Evolutionary conservation across 1,140 invertebrate species (phyloP), one percentile per base, ranked within the genome.

Genomic region (Heliothis subflexa): DNA sequence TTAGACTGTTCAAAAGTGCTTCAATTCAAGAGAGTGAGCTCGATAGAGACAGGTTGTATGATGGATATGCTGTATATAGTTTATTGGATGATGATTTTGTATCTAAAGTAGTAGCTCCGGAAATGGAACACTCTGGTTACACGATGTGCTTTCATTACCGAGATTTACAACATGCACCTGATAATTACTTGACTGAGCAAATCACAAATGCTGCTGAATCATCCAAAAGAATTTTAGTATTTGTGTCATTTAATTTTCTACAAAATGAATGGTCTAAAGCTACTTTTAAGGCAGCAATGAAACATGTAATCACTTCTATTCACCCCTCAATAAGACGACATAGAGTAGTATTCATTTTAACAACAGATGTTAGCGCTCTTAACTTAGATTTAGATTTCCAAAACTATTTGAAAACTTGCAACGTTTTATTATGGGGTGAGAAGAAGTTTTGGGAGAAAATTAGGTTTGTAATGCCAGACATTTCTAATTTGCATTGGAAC

Each of bases 401-500:
- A 85, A 95, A 97, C 16, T 96, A 98, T 82, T 95, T 98, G 62
- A 97, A 98, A 85, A 97, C 97, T 49, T 97, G 97, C 93, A 97
- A 97, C 2, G 97, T 97, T 52, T 96, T 98, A 70, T 95, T 97
- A 72, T 98, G 97, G 97, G 97, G 97, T 57, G 97, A 98, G 88
- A 97, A 97, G 85, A 96, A 97, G 87, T 98, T 98, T 93, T 98
- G 98, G 98, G 97, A 98, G 83, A 98, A 98, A 94, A 95, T 98
- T 47, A 96, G 97, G 61, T 98, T 97, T 94, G 96, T 97, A 21
- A 97, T 99, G 97, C 98, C 98, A 7, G 97, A 98, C 81, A 97
- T 93, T 83, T 93, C 94, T 50, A 95, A 95, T 81, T 90, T 95
- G 71, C 94, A 95, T 82, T 95, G 94, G 94, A 95, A 95, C 76